Evolutionary conservation across 2,113 vertebrate species (phyloP).

Genomic region (Seriola quinqueradiata): DNA sequence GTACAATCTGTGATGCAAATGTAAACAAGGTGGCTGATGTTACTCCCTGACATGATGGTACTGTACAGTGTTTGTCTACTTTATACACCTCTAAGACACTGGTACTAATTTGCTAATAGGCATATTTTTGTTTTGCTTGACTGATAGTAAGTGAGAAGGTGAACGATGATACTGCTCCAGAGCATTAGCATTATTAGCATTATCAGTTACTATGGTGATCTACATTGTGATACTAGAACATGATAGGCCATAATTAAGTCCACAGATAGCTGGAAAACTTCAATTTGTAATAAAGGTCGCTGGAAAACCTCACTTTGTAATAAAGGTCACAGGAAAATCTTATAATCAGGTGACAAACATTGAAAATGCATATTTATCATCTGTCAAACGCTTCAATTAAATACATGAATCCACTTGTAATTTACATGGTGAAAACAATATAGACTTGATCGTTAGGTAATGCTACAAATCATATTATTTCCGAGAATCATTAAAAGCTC

Average conservation of each 20-base stretch:
- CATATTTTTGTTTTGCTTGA: not conserved
- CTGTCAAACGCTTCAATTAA: not conserved
- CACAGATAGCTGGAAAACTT: not conserved
- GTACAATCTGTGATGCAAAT: no score
- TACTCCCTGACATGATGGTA: not conserved
- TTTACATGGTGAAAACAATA: not conserved
- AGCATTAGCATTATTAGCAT: no score
- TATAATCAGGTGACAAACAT: not conserved
- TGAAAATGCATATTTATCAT: not conserved
- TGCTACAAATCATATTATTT: not conserved
- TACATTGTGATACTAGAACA: not conserved
- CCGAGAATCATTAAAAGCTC: constrained; percentile 15
- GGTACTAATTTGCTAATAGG: not conserved
- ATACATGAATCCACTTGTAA: not conserved
- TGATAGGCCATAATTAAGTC: not conserved
- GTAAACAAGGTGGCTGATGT: no score
- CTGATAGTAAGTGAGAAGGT: not conserved
- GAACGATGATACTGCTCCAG: no score
- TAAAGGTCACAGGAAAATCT: not conserved
- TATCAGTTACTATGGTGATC: no score
- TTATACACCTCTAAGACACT: not conserved
- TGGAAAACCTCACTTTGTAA: not conserved
- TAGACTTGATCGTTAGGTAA: not conserved
- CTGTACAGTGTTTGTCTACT: not conserved
- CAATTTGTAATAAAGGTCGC: not conserved